Conservation (phyloP, 1,140 invertebrate genomes). For the Drosophila paulistorum region DNA sequence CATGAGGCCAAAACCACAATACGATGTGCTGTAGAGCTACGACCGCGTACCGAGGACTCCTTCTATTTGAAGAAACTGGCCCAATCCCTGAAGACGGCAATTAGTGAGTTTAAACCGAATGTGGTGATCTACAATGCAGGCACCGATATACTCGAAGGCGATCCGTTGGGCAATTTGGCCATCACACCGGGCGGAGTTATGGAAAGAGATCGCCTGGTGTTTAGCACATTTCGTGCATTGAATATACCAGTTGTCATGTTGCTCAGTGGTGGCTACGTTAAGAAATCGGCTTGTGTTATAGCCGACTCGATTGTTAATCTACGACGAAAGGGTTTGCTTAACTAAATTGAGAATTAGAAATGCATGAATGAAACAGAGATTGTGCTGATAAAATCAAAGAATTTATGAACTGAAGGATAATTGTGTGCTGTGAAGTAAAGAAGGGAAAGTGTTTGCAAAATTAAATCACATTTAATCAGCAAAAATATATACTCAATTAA, state of each 20-base stretch:
- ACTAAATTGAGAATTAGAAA: neutral
- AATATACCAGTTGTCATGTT: conserved; percentile 93
- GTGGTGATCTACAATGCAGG: conserved; percentile 95
- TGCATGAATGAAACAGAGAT: neutral
- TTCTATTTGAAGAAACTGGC: conserved; percentile 88
- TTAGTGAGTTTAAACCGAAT: conserved; percentile 90
- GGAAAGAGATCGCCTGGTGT: conserved; percentile 92
- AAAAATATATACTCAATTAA: neutral
- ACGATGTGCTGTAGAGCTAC: conserved; percentile 88
- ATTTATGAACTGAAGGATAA: neutral
- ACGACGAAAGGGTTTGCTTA: conserved; percentile 68
- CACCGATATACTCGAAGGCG: conserved; percentile 91
- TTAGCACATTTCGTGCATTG: conserved; percentile 86
- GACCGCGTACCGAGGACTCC: conserved; percentile 87
- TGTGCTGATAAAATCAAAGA: neutral
- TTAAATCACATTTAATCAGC: neutral
- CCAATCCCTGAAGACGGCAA: conserved; percentile 86
- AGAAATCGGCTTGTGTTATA: conserved; percentile 90
- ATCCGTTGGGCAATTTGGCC: conserved; percentile 89
- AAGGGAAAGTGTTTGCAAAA: neutral
- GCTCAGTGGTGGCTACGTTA: conserved; percentile 93
- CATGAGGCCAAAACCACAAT: conserved; percentile 89
- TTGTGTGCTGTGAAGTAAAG: neutral
- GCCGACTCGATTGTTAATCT: conserved; percentile 92
- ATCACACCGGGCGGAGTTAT: conserved; percentile 91